phyloP scores from a whole-genome alignment of 2,113 vertebrate genomes.

The Hemicordylus capensis region DNA sequence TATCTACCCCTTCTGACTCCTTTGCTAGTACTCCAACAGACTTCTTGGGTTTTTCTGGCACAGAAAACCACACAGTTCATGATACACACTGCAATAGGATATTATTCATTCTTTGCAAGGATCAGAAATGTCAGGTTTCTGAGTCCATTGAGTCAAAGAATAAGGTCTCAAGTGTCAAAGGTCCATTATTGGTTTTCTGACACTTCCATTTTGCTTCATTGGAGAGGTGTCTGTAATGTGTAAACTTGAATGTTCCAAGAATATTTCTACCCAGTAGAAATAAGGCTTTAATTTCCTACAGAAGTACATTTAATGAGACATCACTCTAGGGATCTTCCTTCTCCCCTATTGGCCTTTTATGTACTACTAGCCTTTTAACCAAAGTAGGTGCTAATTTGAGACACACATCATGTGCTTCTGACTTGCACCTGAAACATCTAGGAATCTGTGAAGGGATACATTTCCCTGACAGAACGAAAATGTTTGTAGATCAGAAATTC shows the following conservation, averaged over 20 bases:
- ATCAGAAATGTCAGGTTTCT: neutral
- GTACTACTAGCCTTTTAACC: neutral
- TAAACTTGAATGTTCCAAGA: neutral
- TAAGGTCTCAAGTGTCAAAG: neutral
- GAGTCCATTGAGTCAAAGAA: neutral
- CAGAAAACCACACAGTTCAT: conserved; percentile 1
- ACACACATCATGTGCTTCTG: neutral
- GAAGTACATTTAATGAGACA: neutral
- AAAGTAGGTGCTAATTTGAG: neutral
- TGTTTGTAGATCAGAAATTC: neutral
- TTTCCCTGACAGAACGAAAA: neutral
- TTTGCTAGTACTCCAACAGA: neutral
- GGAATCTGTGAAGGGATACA: neutral
- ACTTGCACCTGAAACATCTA: neutral
- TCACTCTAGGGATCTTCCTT: too few relatives aligned
- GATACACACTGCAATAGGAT: neutral
- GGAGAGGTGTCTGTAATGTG: neutral
- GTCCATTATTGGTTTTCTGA: too few relatives aligned
- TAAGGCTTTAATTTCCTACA: neutral
- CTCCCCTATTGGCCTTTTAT: neutral
- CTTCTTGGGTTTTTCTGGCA: conserved; percentile 39
- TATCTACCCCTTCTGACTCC: conserved; percentile 6
- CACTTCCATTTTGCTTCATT: neutral
- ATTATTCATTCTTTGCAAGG: neutral
- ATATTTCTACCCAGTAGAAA: neutral